Percentiles rank a stretch among this genome's conserved stretches.
phyloP scores from a whole-genome alignment of 1,140 invertebrate genomes.

The Hycleus cichorii region DNA sequence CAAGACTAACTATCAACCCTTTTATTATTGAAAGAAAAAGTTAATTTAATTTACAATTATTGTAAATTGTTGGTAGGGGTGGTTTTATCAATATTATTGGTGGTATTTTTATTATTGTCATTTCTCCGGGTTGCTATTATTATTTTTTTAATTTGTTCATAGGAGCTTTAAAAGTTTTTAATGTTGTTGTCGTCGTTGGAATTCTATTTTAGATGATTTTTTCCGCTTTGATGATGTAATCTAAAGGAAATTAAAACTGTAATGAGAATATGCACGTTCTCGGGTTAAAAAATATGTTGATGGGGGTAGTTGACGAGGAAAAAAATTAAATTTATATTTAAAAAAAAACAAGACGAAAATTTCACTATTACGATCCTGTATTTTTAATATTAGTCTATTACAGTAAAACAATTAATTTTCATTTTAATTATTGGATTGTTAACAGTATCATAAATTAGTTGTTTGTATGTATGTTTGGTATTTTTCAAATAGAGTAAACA shows the following conservation, averaged over 20 bases:
- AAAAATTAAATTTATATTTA: too few species aligned
- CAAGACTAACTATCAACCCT: too few species aligned
- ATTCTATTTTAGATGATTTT: constrained; percentile 20
- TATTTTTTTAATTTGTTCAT: not conserved
- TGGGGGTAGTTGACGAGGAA: too few species aligned
- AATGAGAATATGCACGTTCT: constrained; percentile 22
- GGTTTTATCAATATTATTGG: not conserved
- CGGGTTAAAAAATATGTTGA: too few species aligned
- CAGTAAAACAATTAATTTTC: not conserved
- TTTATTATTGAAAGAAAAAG: constrained; percentile 7
- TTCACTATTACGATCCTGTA: not conserved
- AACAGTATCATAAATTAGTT: too few species aligned
- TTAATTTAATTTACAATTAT: constrained; percentile 26
- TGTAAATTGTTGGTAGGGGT: constrained; percentile 19
- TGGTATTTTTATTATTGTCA: not conserved
- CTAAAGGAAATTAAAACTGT: constrained; percentile 25
- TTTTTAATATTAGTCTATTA: not conserved
- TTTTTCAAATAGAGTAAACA: too few species aligned
- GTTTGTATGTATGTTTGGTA: too few species aligned
- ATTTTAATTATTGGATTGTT: too few species aligned
- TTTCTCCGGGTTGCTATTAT: not conserved
- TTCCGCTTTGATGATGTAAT: constrained; percentile 19
- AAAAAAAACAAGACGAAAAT: not conserved
- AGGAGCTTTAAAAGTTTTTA: constrained; percentile 17
- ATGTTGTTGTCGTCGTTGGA: constrained; percentile 2